These are phyloP conservation scores for Pyrgilauda ruficollis DNA, from an alignment of 2,113 vertebrate genomes.

Conservation along the genomic window DNA sequence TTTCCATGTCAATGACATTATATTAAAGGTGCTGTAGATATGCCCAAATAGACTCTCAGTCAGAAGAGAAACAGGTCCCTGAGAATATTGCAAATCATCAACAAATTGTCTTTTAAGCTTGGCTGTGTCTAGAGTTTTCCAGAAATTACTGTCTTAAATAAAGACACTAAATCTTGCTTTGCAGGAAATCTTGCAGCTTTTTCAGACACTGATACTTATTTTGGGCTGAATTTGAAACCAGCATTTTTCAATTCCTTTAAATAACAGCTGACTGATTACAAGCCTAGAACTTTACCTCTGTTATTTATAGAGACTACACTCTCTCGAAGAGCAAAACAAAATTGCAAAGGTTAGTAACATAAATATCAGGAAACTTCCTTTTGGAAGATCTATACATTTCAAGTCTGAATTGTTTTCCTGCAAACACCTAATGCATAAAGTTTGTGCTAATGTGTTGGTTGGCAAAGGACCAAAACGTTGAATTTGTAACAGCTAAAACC, in stretches of 20 bases:
- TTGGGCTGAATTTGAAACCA: background rate
- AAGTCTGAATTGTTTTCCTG: conserved; percentile 1
- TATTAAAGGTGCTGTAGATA: background rate
- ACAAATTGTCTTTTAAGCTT: background rate
- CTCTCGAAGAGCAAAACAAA: conserved; percentile 9
- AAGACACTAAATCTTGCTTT: background rate
- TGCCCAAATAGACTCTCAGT: background rate
- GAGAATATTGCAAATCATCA: background rate
- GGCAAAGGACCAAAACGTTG: background rate
- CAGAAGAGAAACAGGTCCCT: background rate
- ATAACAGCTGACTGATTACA: conserved; percentile 9
- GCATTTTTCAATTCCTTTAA: background rate
- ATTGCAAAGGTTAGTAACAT: conserved; percentile 18
- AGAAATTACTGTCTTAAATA: background rate
- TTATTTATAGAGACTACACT: background rate
- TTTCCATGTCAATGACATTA: background rate
- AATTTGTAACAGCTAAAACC: background rate
- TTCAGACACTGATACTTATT: background rate
- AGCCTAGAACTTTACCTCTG: background rate
- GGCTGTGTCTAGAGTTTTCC: background rate
- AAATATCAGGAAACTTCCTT: conserved; percentile 5
- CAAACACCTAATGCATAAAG: background rate
- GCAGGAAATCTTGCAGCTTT: background rate
- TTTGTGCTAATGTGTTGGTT: background rate
- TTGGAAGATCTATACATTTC: background rate